Evolutionary conservation across 2,797 vertebrate genomes (phyloP).

Genomic region (Cercopithecus mitis): DNA sequence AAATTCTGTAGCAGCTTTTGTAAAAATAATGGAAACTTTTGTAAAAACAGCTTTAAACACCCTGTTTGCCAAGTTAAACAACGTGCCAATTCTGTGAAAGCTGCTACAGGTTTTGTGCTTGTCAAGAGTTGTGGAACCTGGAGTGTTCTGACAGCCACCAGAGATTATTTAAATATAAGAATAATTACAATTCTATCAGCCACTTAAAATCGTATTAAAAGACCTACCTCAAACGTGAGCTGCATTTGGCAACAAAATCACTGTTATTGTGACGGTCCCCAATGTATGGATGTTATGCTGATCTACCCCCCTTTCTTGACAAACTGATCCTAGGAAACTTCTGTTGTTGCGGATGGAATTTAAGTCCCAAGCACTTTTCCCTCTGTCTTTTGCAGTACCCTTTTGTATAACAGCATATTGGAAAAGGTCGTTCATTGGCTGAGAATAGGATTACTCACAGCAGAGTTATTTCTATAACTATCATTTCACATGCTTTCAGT

Average conservation of each 20-base stretch:
- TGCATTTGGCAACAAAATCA: background rate
- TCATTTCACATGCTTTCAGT: background rate
- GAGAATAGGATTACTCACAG: background rate
- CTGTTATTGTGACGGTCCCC: background rate
- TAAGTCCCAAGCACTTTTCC: background rate
- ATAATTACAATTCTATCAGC: slow-evolving; percentile 57
- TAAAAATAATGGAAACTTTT: slow-evolving; percentile 64
- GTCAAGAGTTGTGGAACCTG: slow-evolving; percentile 59
- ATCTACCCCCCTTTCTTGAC: background rate
- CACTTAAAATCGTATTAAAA: background rate
- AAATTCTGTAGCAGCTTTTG: slow-evolving; percentile 67
- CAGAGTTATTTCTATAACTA: background rate
- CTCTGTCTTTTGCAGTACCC: background rate
- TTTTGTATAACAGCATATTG: background rate
- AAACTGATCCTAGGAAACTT: background rate
- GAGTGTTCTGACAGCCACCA: slow-evolving; percentile 62
- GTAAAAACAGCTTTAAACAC: slow-evolving; percentile 72
- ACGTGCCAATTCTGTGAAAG: slow-evolving; percentile 65
- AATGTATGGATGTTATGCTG: background rate
- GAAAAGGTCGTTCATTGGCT: background rate
- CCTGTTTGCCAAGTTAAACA: slow-evolving; percentile 56
- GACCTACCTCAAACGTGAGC: background rate
- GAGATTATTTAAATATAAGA: slow-evolving; percentile 57
- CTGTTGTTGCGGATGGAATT: background rate
- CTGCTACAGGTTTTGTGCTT: slow-evolving; percentile 60